Evolutionary conservation across 2,113 vertebrate genomes (phyloP).

Genomic region (Rhinoderma darwinii): DNA sequence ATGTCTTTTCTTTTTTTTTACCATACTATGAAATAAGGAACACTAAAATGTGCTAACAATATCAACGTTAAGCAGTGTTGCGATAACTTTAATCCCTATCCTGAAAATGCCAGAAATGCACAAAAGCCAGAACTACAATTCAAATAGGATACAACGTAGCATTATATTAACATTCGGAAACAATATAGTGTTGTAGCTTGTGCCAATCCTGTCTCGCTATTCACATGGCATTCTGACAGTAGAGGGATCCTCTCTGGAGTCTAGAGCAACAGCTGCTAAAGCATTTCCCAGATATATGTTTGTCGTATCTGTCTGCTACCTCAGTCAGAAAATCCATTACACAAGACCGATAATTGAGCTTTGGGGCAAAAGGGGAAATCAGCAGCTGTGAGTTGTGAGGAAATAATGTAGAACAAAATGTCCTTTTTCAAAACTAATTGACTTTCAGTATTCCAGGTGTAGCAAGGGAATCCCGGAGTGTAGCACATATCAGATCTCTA

Average conservation of each 20-base stretch:
- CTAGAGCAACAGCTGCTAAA: constrained; percentile 41
- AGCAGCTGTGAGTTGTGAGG: constrained; percentile 59
- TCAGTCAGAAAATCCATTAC: constrained; percentile 65
- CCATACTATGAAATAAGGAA: too few relatives aligned
- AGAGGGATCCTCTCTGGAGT: constrained; percentile 52
- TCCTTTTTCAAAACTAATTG: constrained; percentile 47
- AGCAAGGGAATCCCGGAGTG: constrained; percentile 36
- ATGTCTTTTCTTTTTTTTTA: too few relatives aligned
- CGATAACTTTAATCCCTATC: background rate
- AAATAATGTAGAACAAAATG: constrained; percentile 45
- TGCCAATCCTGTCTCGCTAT: background rate
- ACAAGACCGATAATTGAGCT: constrained; percentile 64
- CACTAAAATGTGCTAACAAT: background rate
- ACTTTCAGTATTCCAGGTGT: constrained; percentile 49
- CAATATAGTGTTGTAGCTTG: background rate
- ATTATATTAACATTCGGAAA: background rate
- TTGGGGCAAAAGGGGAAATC: constrained; percentile 55
- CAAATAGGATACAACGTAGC: background rate
- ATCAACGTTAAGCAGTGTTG: constrained; percentile 15
- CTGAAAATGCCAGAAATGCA: background rate
- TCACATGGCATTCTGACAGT: constrained; percentile 32
- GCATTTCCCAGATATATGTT: constrained; percentile 63
- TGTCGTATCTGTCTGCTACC: constrained; percentile 61
- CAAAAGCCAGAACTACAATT: background rate
- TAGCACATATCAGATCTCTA: background rate